Evolutionary conservation across 1,140 invertebrate genomes (phyloP), one percentile per base, ranked within the genome.

Genomic region (Trypoxylus dichotomus): DNA sequence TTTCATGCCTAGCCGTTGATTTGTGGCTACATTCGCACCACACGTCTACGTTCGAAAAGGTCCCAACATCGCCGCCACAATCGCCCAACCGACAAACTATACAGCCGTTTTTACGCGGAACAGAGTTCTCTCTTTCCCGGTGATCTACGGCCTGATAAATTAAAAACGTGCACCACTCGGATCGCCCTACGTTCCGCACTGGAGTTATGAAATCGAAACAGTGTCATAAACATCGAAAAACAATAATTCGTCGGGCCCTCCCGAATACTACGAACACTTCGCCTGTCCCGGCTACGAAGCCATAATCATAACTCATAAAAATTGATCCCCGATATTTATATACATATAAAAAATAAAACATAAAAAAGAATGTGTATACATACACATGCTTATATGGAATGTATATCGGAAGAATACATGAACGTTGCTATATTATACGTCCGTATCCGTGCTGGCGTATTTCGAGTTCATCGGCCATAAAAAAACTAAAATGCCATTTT

Each of bases 161-260:
- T 87, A 87, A 87, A 87, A 87, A 87, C 85, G 85, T 86, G 83
- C 82, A 83, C 82, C 81, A 81, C 73, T 79, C 42, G 47, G 19
- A 54, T 19, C 47, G 81, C 80, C 79, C 79, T 75, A 81, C 47
- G 47, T 54, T 54, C 79, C 83, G 19, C 47, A 54, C 47, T 5
- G 19, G 82, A 85, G 85, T 87, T 87, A 87, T 87, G 86, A 87
- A 87, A 87, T 87, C 84, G 86, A 86, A 87, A 86, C 86, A 83
- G 84, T 82, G 82, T 83, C 86, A 86, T 87, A 87, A 87, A 87
- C 86, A 87, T 87, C 84, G 86, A 82, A 84, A 87, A 87, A 87
- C 86, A 87, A 87, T 87, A 87, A 87, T 85, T 87, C 83, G 47
- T 15, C 47, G 13, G 15, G 47, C 47, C 78, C 79, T 81, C 68